Base-by-base conservation (phyloP, 2,113 vertebrate genomes). In the Prietella phreatophila region DNA sequence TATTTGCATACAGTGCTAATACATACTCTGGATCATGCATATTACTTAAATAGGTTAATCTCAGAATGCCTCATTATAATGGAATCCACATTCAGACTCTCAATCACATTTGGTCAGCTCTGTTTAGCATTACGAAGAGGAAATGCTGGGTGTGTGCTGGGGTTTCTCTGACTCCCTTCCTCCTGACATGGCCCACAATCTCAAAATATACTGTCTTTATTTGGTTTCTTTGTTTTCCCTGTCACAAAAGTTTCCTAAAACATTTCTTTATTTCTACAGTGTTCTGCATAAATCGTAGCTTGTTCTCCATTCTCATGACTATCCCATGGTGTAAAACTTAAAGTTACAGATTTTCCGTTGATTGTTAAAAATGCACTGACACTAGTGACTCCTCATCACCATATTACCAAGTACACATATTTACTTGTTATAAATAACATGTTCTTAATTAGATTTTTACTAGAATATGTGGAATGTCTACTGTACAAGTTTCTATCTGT, bases 111-210 rank as follows among this genome's bases (percentile, higher is more conserved):
- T 75, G 67, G 10, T 71, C 67, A 71, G 67, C 30, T 73, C 13
- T 71, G 56, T 82, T 82, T 83, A 5, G 9, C 36, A 33, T 11
- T 56, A 67, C 13, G 17, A 75, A 75, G 65, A 39, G 50, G 65
- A 85, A 85, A 55, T 58, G 30, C 30, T 86, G 88, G 91, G 88
- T 87, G 92, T 91, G 90, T 89, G 27, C 84, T 22, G 3, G 65
- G n/a, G 25, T n/a, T 63, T 83, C 76, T 53, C 42, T 78, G 42
- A 58, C 87, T 83, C 60, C 36, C 14, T 75, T 88, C 84, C 36
- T 83, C 53, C 36, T 61, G 17, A 47, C 50, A 13, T 85, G 61
- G 73, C 84, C 33, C 42, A 30, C n/a, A 67, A 83, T 81, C 80
- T 61, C 55, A 4, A 89, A 90, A 87, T 87, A 86, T 60, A 78